A percentile compares a stretch with the other conserved stretches of the same genome.
Evolutionary conservation across 2,797 vertebrate genomes (phyloP).

Genomic region (Melanotaenia maccullochi): DNA sequence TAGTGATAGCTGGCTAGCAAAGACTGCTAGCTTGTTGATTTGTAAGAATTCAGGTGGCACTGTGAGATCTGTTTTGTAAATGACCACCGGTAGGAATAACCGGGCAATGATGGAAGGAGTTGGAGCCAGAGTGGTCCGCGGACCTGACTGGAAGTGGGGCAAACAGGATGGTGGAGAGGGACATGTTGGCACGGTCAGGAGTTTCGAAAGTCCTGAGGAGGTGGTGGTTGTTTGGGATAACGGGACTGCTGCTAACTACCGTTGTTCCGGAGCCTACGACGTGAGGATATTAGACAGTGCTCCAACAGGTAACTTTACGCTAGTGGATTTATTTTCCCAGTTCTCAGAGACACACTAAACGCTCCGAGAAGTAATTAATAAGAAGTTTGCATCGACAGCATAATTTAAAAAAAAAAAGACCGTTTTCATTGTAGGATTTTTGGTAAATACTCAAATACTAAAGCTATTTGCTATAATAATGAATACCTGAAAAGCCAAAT

Average conservation of each 20-base stretch:
- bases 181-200: conserved; percentile 97
- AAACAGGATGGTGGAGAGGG: conserved; percentile 99
- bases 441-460: neutral
- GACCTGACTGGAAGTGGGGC: conserved; percentile 99
- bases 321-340: neutral
- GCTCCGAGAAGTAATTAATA: neutral
- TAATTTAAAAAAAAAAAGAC: neutral
- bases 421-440: neutral
- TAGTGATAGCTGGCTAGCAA: conserved; percentile 39
- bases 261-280: conserved; percentile 97
- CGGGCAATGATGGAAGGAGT: conserved; percentile 99
- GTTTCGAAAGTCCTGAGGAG: conserved; percentile 98
- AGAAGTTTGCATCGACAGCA: neutral
- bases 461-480: too few relatives aligned
- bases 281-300: conserved; percentile 97
- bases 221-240: conserved; percentile 99
- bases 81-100: conserved; percentile 98
- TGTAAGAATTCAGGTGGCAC: conserved; percentile 25
- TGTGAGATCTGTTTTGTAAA: conserved; percentile 67
- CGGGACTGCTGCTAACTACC: conserved; percentile 98
- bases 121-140: conserved; percentile 94
- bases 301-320: conserved; percentile 88
- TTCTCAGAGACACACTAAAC: neutral
- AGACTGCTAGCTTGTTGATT: conserved; percentile 31
- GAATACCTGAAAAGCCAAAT: too few relatives aligned